Evolutionary conservation across 2,113 vertebrate species (phyloP), one percentile per base, ranked within the genome.

Genomic region (Oryzias woworae): DNA sequence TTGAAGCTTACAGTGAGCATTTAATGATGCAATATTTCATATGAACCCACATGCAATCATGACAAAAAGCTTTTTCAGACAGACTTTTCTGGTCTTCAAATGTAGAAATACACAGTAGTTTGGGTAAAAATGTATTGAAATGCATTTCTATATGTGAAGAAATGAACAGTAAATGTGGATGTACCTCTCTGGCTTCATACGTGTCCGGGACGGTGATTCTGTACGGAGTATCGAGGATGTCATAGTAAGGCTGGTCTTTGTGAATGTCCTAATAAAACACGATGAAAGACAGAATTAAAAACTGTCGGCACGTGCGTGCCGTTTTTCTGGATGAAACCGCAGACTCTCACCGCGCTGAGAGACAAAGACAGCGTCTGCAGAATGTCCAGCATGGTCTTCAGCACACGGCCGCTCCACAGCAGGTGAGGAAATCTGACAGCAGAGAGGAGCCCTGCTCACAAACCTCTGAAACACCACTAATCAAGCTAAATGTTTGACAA

Each of bases 341-440:
- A 3, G 17, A 53, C 14, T 92, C 97, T 86, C 89, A 98, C 97
- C 0, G 97, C 97, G 6, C 95, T 96, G 71, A 99, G 94, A 0
- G 97, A 99, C 7, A 98, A 89, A 0, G 97, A 99, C 12, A 99
- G 92, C 0, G 97, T 99, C 92, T 99, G 97, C 68, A 99, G 90
- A 75, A 98, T 98, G 88, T 99, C 97, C 67, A 99, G 56, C 97
- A 98, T 99, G 50, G 97, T 98, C 87, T 93, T 98, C 89, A 99
- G 85, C 56, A 99, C 97, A 0, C 95, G 95, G 49, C 97, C 97
- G 5, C 96, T 99, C 97, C 97, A 99, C 2, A 99, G 77, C 84
- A 99, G 80, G 69, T 99, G 97, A 28, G 97, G 97, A 72, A 99
- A 99, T 26, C 97, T 99, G 73, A 57, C 23, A 0, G 18, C 14